Conservation (phyloP, 2,888 invertebrate species). For the Aporophyla lueneburgensis region DNA sequence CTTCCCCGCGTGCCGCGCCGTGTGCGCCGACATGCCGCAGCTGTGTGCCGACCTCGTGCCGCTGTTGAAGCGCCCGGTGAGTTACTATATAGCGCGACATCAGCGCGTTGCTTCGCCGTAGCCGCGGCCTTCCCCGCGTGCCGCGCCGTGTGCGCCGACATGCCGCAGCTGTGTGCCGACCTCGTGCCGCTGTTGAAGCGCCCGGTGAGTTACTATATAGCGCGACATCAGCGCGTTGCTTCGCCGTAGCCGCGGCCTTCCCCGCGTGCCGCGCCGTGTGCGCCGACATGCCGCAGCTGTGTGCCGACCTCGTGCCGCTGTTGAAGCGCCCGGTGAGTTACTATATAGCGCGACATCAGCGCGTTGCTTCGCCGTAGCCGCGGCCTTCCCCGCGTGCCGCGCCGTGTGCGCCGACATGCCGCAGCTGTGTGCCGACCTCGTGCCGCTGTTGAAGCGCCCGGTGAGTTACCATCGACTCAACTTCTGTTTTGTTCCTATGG, state of each 20-base stretch:
- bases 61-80: conserved; percentile 78
- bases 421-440: conserved; percentile 95
- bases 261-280: conserved; percentile 96
- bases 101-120: conserved; percentile 97
- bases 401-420: conserved; percentile 96
- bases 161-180: conserved; percentile 97
- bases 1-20: conserved; percentile 97
- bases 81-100: no score
- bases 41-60: conserved; percentile 94
- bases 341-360: conserved; percentile 95
- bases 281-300: conserved; percentile 96
- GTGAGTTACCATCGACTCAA: conserved; percentile 68
- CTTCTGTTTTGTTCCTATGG: no score
- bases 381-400: conserved; percentile 97
- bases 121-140: conserved; percentile 98
- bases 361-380: conserved; percentile 99
- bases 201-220: conserved; percentile 79
- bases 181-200: conserved; percentile 81
- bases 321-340: conserved; percentile 77
- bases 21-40: conserved; percentile 96
- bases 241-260: conserved; percentile 98
- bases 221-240: conserved; percentile 96
- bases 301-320: conserved; percentile 92
- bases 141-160: conserved; percentile 95
- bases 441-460: conserved; percentile 80